Evolutionary conservation across 2,113 vertebrate species (phyloP), one percentile per base, ranked within the genome.

Genomic region (Brachyhypopomus gauderio): DNA sequence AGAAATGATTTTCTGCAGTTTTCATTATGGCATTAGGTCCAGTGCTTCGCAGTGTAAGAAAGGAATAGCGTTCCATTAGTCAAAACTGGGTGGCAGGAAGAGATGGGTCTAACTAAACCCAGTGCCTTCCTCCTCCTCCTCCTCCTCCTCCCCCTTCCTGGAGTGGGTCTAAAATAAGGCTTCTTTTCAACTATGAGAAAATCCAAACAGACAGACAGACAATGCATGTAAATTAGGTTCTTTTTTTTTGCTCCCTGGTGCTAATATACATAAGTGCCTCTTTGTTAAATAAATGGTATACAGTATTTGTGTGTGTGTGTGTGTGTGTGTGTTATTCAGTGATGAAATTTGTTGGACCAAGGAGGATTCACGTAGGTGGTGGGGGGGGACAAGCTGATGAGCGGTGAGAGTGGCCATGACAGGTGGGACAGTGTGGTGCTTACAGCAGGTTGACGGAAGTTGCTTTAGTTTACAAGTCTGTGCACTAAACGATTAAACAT

Each of bases 121-220:
- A 25, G 16, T 41, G 4, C 41, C 45, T 16, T 19, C 62, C 30
- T 14, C 0, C 45, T 52, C 72, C 30, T 25, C 69, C 75, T 19
- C 62, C 30, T 14, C 0, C 45, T 52, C 72, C 30, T 25, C 69
- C 75, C 80, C 23, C 16, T 30, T 22, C n/a, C 38, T 30, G 58
- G 75, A 75, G 64, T 77, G 19, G 12, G 60, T 78, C 76, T 78
- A 55, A 72, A 55, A 67, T 64, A 66, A 59, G 74, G 79, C 74
- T n/a, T 67, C 52, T 55, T 67, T 81, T 82, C 55, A 70, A 77
- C 52, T 77, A 45, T 75, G 71, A 72, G 78, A 73, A 66, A 70
- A 85, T 72, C 56, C 45, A 70, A 38, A 72, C 74, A 56, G 45
- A 60, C 20, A 63, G 72, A 52, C 34, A 69, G 30, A 69, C 64